Percentiles rank a stretch among this genome's conserved stretches.
Conservation (phyloP, 2,888 invertebrate species). For the Sarcophaga carnaria region DNA sequence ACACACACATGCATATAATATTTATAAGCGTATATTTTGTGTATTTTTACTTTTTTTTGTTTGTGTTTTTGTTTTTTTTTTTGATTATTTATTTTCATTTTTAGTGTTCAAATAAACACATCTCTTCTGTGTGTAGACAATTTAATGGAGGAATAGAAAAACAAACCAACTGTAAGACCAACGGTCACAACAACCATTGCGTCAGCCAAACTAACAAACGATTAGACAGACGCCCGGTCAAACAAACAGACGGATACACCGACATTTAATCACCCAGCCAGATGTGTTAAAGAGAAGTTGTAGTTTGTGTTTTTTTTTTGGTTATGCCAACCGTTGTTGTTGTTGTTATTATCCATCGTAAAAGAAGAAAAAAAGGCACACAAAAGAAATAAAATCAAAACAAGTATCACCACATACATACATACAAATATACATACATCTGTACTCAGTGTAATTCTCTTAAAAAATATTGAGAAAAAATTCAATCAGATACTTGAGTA, state of each 20-base stretch:
- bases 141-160: slow-evolving; percentile 55
- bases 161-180: slow-evolving; percentile 44
- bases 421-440: not conserved
- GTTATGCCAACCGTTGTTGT: slow-evolving; percentile 5
- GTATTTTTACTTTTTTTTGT: not conserved
- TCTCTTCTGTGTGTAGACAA: slow-evolving; percentile 43
- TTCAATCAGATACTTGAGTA: not conserved
- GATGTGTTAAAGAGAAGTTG: slow-evolving; percentile 42
- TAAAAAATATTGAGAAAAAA: slow-evolving; percentile 25
- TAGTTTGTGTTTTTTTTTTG: not conserved
- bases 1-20: not conserved
- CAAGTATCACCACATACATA: slow-evolving; percentile 58
- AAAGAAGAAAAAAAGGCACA: slow-evolving; percentile 32
- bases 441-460: slow-evolving; percentile 30
- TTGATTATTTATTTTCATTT: slow-evolving; percentile 43
- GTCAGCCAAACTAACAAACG: not conserved
- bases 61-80: slow-evolving; percentile 34
- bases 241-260: not conserved
- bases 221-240: not conserved
- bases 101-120: slow-evolving; percentile 63
- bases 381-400: slow-evolving; percentile 59
- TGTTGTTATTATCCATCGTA: slow-evolving; percentile 55
- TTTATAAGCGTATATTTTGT: not conserved
- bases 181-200: slow-evolving; percentile 16
- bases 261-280: slow-evolving; percentile 9